Evolutionary conservation across 2,797 vertebrate species (phyloP).

Genomic region (Silurus aristotelis): DNA sequence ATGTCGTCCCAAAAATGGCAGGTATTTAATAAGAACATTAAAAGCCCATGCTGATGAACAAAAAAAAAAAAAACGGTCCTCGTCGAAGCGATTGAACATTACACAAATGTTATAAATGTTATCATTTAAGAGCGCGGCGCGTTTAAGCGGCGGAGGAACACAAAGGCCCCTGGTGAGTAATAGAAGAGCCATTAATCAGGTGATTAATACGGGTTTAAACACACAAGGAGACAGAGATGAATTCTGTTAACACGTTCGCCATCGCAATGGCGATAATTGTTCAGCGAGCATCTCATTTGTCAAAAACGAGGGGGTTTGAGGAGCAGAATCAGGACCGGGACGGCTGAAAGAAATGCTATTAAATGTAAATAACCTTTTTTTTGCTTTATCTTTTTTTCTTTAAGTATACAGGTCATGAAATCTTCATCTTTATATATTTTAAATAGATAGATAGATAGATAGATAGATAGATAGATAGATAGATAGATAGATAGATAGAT

Average conservation of each 20-base stretch:
- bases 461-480: too few relatives aligned
- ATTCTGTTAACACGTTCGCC: conserved; percentile 71
- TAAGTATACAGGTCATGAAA: too few relatives aligned
- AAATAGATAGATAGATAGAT: too few relatives aligned
- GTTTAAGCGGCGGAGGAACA: conserved; percentile 81
- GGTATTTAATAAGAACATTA: background rate
- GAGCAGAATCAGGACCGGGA: conserved; percentile 8
- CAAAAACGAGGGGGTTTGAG: conserved; percentile 54
- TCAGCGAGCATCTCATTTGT: conserved; percentile 77
- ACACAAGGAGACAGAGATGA: conserved; percentile 87
- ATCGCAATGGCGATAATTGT: conserved; percentile 80
- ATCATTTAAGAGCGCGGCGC: conserved; percentile 88
- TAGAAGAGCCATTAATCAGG: conserved; percentile 97
- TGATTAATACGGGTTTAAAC: conserved; percentile 98
- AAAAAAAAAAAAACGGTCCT: conserved; percentile 15
- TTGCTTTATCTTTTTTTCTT: background rate
- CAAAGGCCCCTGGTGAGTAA: conserved; percentile 86
- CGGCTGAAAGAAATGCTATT: background rate
- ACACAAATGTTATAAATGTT: conserved; percentile 72
- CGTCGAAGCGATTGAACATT: conserved; percentile 33
- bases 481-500: too few relatives aligned
- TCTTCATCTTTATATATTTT: background rate
- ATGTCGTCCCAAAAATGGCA: background rate
- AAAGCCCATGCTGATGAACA: background rate
- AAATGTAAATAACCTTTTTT: background rate